Evolutionary conservation across 2,888 invertebrate genomes (phyloP).

Genomic region (Tillus elongatus): DNA sequence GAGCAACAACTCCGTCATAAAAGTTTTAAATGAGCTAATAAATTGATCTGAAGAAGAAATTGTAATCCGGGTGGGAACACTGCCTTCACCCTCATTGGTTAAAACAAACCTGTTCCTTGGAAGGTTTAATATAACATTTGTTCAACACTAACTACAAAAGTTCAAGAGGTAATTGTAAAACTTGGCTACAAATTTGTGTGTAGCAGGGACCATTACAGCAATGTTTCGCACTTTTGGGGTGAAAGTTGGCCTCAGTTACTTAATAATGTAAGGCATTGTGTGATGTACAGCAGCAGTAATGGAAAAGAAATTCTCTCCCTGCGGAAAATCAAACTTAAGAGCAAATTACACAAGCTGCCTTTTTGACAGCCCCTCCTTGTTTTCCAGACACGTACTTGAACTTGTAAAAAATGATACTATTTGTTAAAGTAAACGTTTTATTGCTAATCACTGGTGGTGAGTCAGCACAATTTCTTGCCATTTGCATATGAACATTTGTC

Average conservation of each 20-base stretch:
- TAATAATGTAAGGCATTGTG: conserved; percentile 37
- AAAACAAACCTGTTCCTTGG: conserved; percentile 25
- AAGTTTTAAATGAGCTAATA: too few species aligned
- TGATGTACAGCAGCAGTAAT: conserved; percentile 37
- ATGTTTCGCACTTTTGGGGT: conserved; percentile 36
- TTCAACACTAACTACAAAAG: conserved; percentile 37
- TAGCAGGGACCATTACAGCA: conserved; percentile 33
- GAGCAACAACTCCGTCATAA: too few species aligned
- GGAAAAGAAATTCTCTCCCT: conserved; percentile 32
- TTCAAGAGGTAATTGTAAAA: conserved; percentile 39
- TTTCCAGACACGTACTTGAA: conserved; percentile 26
- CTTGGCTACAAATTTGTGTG: conserved; percentile 37
- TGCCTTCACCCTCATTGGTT: too few species aligned
- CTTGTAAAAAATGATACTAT: conserved; percentile 27
- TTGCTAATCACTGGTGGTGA: conserved; percentile 27
- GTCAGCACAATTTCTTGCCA: conserved; percentile 18
- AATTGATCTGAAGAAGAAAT: too few species aligned
- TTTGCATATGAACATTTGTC: conserved; percentile 23
- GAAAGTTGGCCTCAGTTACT: conserved; percentile 27
- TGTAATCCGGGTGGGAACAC: too few species aligned
- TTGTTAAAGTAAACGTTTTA: conserved; percentile 29
- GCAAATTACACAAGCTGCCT: conserved; percentile 23
- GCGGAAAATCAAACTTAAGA: conserved; percentile 32
- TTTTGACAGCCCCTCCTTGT: conserved; percentile 12
- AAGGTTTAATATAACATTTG: conserved; percentile 32